Conservation (phyloP, 37 sponge, comb jelly and placozoan genomes). For the Haliclona indistincta region DNA sequence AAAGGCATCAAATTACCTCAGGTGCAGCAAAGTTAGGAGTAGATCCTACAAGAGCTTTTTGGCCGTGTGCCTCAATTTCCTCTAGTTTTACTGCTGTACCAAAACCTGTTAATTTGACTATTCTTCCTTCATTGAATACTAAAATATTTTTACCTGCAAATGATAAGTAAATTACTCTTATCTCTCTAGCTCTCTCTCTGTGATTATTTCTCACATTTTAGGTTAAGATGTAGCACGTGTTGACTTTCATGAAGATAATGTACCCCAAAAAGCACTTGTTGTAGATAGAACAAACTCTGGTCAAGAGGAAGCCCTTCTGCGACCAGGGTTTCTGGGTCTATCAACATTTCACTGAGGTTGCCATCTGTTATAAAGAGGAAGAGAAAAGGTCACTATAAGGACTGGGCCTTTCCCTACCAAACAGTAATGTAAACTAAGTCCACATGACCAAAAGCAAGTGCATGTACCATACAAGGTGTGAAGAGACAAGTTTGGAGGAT, state of each 20-base stretch:
- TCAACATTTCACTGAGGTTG: neutral
- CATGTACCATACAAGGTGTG: no score
- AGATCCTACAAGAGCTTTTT: neutral
- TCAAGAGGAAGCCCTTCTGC: constrained; percentile 4
- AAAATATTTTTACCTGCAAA: constrained; percentile 33
- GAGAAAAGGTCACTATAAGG: no score
- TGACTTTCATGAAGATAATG: constrained; percentile 35
- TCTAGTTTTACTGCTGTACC: constrained; percentile 38
- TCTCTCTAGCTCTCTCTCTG: neutral
- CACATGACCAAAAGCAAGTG: no score
- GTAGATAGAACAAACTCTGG: constrained; percentile 47
- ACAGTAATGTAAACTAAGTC: no score
- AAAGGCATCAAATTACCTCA: constrained; percentile 27
- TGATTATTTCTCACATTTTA: constrained; percentile 27
- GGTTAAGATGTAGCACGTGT: constrained; percentile 31
- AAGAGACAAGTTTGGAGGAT: no score
- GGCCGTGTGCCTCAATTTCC: neutral
- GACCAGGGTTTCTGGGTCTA: neutral
- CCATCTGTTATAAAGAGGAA: constrained; percentile 3
- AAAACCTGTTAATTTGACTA: constrained; percentile 51
- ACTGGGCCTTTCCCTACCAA: no score
- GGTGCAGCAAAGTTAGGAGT: constrained; percentile 59
- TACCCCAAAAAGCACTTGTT: constrained; percentile 46
- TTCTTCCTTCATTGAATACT: constrained; percentile 38
- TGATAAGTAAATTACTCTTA: no score